A percentile compares a stretch with the other conserved stretches of the same genome.
These are phyloP conservation scores for Mactra quadrangularis DNA, from an alignment of 1,140 invertebrate genomes.

Conservation along the genomic window DNA sequence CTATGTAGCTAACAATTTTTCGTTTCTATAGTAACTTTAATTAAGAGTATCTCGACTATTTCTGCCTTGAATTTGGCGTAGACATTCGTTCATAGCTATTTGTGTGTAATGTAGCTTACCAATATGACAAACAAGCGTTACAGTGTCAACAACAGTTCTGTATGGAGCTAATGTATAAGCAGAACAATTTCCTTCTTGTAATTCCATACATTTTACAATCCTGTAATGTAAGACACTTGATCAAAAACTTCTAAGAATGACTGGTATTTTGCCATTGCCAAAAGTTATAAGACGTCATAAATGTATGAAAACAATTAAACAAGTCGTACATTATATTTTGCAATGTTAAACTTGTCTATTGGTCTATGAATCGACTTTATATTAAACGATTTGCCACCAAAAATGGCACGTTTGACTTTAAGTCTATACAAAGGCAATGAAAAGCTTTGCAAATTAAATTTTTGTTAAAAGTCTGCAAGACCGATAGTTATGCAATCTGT, in stretches of 20 bases:
- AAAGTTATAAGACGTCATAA: too few species aligned
- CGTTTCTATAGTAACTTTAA: too few species aligned
- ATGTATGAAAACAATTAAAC: background rate
- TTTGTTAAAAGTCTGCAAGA: background rate
- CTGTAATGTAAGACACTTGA: background rate
- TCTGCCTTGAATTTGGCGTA: too few species aligned
- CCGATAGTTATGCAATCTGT: background rate
- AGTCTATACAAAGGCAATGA: background rate
- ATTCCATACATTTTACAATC: background rate
- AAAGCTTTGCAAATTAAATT: background rate
- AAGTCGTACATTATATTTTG: background rate
- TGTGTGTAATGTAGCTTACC: slow-evolving; percentile 22
- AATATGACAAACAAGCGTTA: slow-evolving; percentile 13
- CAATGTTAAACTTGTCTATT: background rate
- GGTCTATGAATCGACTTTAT: background rate
- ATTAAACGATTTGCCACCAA: background rate
- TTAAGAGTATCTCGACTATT: too few species aligned
- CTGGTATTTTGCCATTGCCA: background rate
- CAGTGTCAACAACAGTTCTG: slow-evolving; percentile 22
- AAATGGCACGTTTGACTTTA: background rate
- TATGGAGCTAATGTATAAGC: slow-evolving; percentile 20
- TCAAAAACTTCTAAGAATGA: background rate
- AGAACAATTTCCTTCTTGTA: slow-evolving; percentile 38
- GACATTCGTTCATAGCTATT: too few species aligned
- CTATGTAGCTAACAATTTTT: too few species aligned